Evolutionary conservation across 2,888 invertebrate species (phyloP).

Genomic region (Criorhina ranunculi): DNA sequence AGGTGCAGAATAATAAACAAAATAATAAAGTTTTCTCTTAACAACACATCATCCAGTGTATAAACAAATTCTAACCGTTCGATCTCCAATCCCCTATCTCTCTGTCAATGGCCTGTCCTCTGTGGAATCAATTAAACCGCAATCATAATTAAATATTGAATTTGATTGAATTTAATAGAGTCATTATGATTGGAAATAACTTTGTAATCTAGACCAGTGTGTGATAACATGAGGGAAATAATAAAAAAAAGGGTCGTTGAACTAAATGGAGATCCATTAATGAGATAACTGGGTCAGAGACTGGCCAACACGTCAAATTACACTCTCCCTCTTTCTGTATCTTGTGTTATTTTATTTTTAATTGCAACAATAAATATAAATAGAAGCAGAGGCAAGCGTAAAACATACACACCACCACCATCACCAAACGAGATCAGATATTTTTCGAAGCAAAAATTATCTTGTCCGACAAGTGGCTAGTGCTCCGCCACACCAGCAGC

Average conservation of each 20-base stretch:
- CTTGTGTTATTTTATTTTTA: constrained; percentile 47
- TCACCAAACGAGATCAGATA: constrained; percentile 42
- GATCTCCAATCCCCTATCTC: background rate
- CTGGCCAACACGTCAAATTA: constrained; percentile 26
- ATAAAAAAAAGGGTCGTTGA: constrained; percentile 55
- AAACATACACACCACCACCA: constrained; percentile 30
- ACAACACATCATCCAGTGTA: background rate
- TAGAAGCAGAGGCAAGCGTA: constrained; percentile 41
- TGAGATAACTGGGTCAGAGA: constrained; percentile 70
- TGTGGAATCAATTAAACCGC: constrained; percentile 31
- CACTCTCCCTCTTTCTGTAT: constrained; percentile 20
- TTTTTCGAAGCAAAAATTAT: constrained; percentile 59
- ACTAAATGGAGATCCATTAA: constrained; percentile 64
- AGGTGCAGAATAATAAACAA: background rate
- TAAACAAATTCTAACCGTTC: background rate
- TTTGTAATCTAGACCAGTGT: constrained; percentile 31
- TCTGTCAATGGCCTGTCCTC: too few species aligned
- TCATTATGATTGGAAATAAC: background rate
- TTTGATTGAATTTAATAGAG: constrained; percentile 21
- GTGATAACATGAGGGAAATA: constrained; percentile 5
- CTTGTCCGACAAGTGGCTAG: constrained; percentile 59
- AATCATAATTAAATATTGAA: constrained; percentile 35
- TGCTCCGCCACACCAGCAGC: background rate
- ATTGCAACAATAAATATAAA: constrained; percentile 69
- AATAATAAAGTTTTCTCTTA: constrained; percentile 2